These are phyloP conservation scores for Probosciger aterrimus DNA, from an alignment of 2,113 vertebrate species.

Conservation along the genomic window DNA sequence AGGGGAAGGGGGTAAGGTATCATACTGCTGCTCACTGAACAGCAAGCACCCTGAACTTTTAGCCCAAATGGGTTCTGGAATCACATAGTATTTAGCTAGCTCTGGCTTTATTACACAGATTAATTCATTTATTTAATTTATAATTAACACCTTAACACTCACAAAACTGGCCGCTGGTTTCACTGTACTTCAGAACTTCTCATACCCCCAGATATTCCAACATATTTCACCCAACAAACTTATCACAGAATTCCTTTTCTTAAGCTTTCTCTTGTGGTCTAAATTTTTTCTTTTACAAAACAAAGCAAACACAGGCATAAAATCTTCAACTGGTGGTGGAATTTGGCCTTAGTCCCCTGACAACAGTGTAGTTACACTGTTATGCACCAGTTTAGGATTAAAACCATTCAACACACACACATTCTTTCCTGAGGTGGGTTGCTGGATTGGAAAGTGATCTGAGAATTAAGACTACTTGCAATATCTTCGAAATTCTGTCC, in stretches of 20 bases:
- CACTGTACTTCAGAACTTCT: background rate
- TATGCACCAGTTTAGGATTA: background rate
- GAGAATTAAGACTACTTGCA: background rate
- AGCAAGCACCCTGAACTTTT: slow-evolving; percentile 4
- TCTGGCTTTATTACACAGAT: background rate
- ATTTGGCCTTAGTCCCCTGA: background rate
- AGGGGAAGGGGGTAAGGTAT: background rate
- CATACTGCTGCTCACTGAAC: background rate
- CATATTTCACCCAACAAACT: background rate
- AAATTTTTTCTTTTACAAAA: background rate
- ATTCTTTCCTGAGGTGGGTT: background rate
- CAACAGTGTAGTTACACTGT: background rate
- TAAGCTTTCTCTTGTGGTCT: background rate
- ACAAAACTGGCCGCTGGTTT: background rate
- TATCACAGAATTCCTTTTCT: background rate
- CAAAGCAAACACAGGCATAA: background rate
- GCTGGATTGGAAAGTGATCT: background rate
- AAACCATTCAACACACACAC: background rate
- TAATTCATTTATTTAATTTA: background rate
- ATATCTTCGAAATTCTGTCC: background rate
- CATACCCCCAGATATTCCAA: background rate
- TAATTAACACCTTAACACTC: background rate
- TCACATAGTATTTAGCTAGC: background rate
- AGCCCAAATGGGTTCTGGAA: slow-evolving; percentile 6
- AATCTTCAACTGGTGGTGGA: background rate